Evolutionary conservation across 2,113 vertebrate species (phyloP).

Genomic region (Hystrix cristata): DNA sequence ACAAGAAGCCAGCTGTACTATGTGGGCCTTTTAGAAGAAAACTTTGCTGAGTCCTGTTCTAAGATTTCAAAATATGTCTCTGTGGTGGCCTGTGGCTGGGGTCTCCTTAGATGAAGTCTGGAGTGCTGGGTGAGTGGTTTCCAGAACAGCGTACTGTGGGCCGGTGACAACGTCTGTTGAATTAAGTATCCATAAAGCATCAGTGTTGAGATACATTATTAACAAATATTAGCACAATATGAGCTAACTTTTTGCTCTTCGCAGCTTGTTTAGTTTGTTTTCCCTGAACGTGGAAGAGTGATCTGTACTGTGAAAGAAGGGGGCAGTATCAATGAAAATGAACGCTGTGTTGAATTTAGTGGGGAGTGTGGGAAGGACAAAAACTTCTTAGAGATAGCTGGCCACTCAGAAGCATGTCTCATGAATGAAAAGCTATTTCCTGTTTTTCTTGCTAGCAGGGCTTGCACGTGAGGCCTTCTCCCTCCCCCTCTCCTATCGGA

Average conservation of each 20-base stretch:
- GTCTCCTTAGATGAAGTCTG: background rate
- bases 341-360: background rate
- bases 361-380: background rate
- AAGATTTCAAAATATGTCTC: background rate
- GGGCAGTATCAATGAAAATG: background rate
- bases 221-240: background rate
- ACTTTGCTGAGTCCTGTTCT: background rate
- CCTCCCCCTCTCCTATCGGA: background rate
- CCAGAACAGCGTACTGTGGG: background rate
- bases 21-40: background rate
- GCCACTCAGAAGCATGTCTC: background rate
- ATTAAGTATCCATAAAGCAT: background rate
- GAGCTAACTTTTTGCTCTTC: background rate
- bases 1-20: background rate
- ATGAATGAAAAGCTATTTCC: background rate
- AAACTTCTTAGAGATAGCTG: background rate
- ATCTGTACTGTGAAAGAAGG: background rate
- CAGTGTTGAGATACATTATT: background rate
- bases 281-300: background rate
- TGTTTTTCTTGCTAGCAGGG: background rate
- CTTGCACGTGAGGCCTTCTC: background rate
- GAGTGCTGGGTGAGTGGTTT: background rate
- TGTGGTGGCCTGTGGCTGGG: background rate
- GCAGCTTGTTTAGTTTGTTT: conserved; percentile 31
- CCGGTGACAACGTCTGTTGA: background rate